Base-by-base conservation (phyloP, 2,797 vertebrate genomes). In the Xerus rutilus region DNA sequence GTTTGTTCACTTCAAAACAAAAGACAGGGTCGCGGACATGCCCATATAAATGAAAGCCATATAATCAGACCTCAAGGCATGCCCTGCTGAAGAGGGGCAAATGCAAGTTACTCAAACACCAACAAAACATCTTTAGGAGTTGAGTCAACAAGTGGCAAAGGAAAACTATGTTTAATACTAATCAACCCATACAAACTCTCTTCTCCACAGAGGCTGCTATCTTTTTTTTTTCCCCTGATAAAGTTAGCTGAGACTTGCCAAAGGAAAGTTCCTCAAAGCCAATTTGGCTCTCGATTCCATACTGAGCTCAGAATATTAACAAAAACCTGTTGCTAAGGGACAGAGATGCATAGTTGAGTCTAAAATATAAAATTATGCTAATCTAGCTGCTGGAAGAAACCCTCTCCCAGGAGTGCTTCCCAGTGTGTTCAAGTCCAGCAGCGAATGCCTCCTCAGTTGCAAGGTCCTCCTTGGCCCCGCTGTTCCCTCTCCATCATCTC, bases 241-340 rank as follows among this genome's bases (percentile, higher is more conserved):
- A 77, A 97, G 91, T 65, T 62, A 70, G 59, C 21, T 3, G 0
- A 69, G 76, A 89, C 70, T 87, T 95, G 93, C 77, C 95, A 91
- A 95, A 70, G 54, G 81, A 97, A 89, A 95, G 43, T 62, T 91
- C 82, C 65, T 86, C 70, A 67, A 13, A 74, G 91, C 79, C 88
- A 95, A 14, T 74, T 90, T 94, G 94, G 96, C 96, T 82, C 73
- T 83, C 70, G 82, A 30, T 78, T 93, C 65, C 72, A 54, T n/a
- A 30, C 25, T 1, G 1, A 93, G 83, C 95, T 91, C 74, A 52
- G 90, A 94, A 89, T 91, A 93, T 93, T 95, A 96, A 92, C 96
- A 94, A 96, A 84, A 95, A 96, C 78, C 86, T 96, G 96, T 95
- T 97, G 96, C 96, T 96, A 97, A 93, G 96, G 96, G 93, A 94